Evolutionary conservation across 2,888 invertebrate species (phyloP).

Genomic region (Scotopteryx bipunctaria): DNA sequence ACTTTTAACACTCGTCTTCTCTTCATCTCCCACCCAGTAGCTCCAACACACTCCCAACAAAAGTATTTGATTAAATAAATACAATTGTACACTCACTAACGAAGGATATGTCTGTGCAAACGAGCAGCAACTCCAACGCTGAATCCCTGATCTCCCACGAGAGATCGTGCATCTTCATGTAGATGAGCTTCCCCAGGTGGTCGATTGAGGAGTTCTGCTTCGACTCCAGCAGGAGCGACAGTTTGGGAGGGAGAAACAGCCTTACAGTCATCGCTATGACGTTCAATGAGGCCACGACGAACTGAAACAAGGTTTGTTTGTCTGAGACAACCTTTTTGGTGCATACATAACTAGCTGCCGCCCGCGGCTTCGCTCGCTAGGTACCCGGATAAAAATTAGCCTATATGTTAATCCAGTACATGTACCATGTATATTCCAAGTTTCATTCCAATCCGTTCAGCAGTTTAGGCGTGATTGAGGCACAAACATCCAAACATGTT

Average conservation of each 20-base stretch:
- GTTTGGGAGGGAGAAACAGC: constrained; percentile 90
- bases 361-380: too few relatives aligned
- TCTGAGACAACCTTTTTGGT: too few relatives aligned
- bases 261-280: constrained; percentile 87
- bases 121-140: constrained; percentile 87
- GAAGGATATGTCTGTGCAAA: constrained; percentile 87
- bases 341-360: too few relatives aligned
- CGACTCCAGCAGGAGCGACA: constrained; percentile 88
- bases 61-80: background rate
- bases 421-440: too few relatives aligned
- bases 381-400: too few relatives aligned
- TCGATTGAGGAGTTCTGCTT: constrained; percentile 85
- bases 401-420: too few relatives aligned
- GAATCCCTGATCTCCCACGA: constrained; percentile 92
- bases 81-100: constrained; percentile 78
- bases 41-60: too few relatives aligned
- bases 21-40: too few relatives aligned
- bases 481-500: too few relatives aligned
- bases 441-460: too few relatives aligned
- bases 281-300: constrained; percentile 87
- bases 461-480: too few relatives aligned
- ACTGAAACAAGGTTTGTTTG: constrained; percentile 72
- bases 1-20: too few relatives aligned
- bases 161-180: constrained; percentile 87
- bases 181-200: constrained; percentile 86